These are phyloP conservation scores for Geophilus truncorum DNA, from an alignment of 2,888 invertebrate species.

Conservation along the genomic window DNA sequence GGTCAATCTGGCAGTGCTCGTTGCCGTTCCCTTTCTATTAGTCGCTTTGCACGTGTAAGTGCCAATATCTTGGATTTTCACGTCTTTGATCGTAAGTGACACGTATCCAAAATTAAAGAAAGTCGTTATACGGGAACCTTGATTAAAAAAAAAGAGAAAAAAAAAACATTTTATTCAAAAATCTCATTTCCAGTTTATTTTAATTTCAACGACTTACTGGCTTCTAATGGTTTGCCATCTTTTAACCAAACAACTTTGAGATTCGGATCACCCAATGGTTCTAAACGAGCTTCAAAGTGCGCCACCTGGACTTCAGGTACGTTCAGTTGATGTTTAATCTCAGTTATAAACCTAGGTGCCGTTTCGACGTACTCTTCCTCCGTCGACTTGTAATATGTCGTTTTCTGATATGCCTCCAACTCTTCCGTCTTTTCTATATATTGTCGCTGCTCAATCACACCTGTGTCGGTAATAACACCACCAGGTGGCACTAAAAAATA, in stretches of 20 bases:
- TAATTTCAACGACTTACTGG: constrained; percentile 63
- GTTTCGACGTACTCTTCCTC: constrained; percentile 75
- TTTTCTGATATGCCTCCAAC: constrained; percentile 75
- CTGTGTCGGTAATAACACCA: constrained; percentile 78
- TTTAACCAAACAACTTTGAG: constrained; percentile 89
- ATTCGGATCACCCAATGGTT: constrained; percentile 85
- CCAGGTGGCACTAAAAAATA: constrained; percentile 57
- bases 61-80: constrained; percentile 84
- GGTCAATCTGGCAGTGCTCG: constrained; percentile 72
- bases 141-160: constrained; percentile 29
- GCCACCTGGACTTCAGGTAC: constrained; percentile 87
- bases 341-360: constrained; percentile 80
- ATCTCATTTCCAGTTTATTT: too few relatives aligned
- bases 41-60: constrained; percentile 82
- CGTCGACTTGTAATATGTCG: constrained; percentile 71
- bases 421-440: constrained; percentile 89
- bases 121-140: constrained; percentile 77
- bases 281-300: constrained; percentile 90
- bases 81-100: constrained; percentile 84
- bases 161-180: neutral
- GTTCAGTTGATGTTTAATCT: constrained; percentile 60
- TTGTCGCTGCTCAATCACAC: constrained; percentile 81
- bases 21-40: constrained; percentile 79
- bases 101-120: constrained; percentile 95
- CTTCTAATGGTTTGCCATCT: constrained; percentile 83